Evolutionary conservation across 2,888 invertebrate species (phyloP), one percentile per base, ranked within the genome.

Genomic region (Nesidiocoris tenuis): DNA sequence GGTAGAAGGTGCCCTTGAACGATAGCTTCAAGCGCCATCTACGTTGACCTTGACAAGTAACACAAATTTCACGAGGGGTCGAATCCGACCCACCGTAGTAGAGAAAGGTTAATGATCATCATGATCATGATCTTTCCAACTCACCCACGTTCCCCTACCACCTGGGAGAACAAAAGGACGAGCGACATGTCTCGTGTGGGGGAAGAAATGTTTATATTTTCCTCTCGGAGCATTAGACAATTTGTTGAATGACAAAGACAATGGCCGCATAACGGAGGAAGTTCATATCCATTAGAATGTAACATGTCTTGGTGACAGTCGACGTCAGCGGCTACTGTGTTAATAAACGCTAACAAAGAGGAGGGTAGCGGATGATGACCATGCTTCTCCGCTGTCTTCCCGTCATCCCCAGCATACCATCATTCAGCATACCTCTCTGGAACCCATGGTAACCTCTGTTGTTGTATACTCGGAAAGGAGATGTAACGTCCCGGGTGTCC

Each of bases 261-360:
- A 70, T 70, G 70, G 39, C 70, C 56, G 59, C 59, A 59, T 70
- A 59, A 70, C 70, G 57, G 59, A 54, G 70, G 70, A 70, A 70
- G 70, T 70, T 70, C 59, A 70, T 70, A 70, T 70, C 70, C 70
- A 70, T 70, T 70, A 70, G 70, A 70, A 70, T 39, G 39, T 70
- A 70, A 70, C 70, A 70, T 70, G 70, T 57, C 59, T 59, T 70
- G 39, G 24, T 70, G 70, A 70, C 70, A 70, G 70, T 70, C 23
- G 59, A 70, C 70, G 70, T 70, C 70, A 70, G 54, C 39, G 39
- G 70, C 70, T 59, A 39, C 39, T 25, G 70, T 70, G 70, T 70
- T 70, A 70, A 70, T 70, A 70, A 70, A 70, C 57, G 70, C n/a
- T 70, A 70, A 70, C 70, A 70, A 70, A 70, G 70, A 70, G 70